These are phyloP conservation scores for Zygaena filipendulae DNA, from an alignment of 2,888 invertebrate genomes.

Conservation along the genomic window DNA sequence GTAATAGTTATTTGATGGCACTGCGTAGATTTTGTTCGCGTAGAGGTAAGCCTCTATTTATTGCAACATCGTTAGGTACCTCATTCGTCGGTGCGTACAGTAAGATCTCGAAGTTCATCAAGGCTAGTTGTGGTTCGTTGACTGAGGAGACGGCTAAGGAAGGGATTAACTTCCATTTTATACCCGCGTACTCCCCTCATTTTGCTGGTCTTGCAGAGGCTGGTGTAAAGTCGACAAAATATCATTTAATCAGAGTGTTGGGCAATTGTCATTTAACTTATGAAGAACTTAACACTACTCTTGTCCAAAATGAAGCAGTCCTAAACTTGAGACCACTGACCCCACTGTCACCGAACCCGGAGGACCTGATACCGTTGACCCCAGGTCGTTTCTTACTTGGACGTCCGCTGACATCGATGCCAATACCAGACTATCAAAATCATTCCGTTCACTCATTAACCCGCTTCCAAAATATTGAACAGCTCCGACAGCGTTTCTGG, in stretches of 20 bases:
- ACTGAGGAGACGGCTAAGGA: conserved; percentile 6
- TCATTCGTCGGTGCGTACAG: conserved; percentile 19
- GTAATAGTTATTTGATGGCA: conserved; percentile 3
- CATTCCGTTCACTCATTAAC: not conserved
- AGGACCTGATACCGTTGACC: conserved; percentile 10
- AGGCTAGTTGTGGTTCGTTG: conserved; percentile 8
- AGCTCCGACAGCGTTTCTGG: no score
- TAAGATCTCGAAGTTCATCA: conserved; percentile 12
- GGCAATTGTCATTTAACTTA: conserved; percentile 6
- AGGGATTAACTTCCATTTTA: conserved; percentile 5
- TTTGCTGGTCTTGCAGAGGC: conserved; percentile 6
- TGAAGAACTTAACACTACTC: conserved; percentile 8
- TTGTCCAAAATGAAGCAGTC: conserved; percentile 13
- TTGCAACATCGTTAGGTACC: conserved; percentile 16
- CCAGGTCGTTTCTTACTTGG: conserved; percentile 15
- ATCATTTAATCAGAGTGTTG: conserved; percentile 6
- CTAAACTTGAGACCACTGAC: conserved; percentile 15
- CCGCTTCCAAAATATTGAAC: not conserved
- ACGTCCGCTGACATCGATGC: conserved; percentile 11
- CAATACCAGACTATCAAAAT: not conserved
- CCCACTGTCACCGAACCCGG: conserved; percentile 11
- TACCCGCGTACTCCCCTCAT: conserved; percentile 9
- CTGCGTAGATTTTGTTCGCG: conserved; percentile 6
- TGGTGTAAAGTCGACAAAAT: conserved; percentile 7
- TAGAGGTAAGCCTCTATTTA: conserved; percentile 13